Evolutionary conservation across 2,888 invertebrate species (phyloP), one percentile per base, ranked within the genome.

Genomic region (Ophion obscuratus): DNA sequence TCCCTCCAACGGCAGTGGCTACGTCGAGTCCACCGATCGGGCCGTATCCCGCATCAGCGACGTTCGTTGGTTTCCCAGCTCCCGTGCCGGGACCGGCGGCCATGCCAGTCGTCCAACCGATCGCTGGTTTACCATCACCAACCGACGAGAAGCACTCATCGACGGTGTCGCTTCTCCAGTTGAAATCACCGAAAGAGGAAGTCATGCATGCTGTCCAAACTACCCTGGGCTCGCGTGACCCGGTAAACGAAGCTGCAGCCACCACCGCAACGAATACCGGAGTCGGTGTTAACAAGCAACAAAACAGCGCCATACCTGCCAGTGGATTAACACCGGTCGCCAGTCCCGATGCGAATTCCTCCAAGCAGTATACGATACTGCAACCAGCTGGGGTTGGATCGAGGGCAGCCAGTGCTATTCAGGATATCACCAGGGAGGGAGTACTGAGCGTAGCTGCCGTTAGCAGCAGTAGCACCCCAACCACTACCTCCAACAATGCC

Each of bases 321-420:
- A 85, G 88, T 27, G 89, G 95, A 91, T 78, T 92, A 5, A 89
- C 93, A 3, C 91, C 93, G 67, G 92, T 95, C 92, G 90, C 95
- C 92, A 91, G 93, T 80, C 93, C 95, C 93, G 89, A 95, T 92
- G 92, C 91, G 90, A 93, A 89, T 91, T 95, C 94, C 11, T 96
- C 96, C 85, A 98, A 98, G 94, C 97, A 98, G 93, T 98, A 98
- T 93, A 98, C 98, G 85, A 97, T 97, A 89, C 95, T 98, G 87
- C 98, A 98, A 94, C 98, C 98, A 0, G 97, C 97, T 14, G 97
- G 97, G 47, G 96, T 96, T 0, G 97, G 97, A 4, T 97, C 97
- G 31, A 96, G 97, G 74, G 97, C 97, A 0, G 97, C 97, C 71
- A 97, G 97, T 61, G 97, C 97, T 31, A 95, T 97, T 92, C 97